phyloP scores from a whole-genome alignment of 2,113 vertebrate species.

The Oceanites oceanicus region DNA sequence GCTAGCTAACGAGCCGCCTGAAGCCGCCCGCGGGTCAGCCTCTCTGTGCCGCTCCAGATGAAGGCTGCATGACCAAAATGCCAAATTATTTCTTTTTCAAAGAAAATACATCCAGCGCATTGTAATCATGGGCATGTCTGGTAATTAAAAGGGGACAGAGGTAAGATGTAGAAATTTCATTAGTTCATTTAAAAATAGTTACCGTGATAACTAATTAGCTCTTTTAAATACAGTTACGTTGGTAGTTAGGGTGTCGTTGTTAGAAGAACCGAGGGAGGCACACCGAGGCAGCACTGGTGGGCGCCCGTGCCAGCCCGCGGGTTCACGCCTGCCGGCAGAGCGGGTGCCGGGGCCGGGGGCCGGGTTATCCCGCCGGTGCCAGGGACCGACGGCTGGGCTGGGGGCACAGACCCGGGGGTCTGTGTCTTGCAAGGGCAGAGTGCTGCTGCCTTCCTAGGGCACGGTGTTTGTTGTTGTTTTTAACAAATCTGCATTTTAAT shows the following conservation, averaged over 20 bases:
- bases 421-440: background rate
- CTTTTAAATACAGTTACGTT: background rate
- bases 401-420: background rate
- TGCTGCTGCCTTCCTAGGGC: rapidly evolving
- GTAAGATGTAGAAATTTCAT: background rate
- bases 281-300: background rate
- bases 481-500: background rate
- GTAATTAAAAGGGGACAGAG: background rate
- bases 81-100: background rate
- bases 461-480: rapidly evolving
- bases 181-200: background rate
- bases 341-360: rapidly evolving
- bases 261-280: background rate
- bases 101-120: rapidly evolving
- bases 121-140: background rate
- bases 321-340: background rate
- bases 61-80: background rate
- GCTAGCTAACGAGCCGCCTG: background rate
- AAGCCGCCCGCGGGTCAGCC: background rate
- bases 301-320: rapidly evolving
- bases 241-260: background rate
- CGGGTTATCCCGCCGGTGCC: rapidly evolving
- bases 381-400: background rate
- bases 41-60: background rate
- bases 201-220: background rate